These are phyloP conservation scores for Sinohyriopsis cumingii DNA, from an alignment of 2,888 invertebrate genomes.

Conservation along the genomic window DNA sequence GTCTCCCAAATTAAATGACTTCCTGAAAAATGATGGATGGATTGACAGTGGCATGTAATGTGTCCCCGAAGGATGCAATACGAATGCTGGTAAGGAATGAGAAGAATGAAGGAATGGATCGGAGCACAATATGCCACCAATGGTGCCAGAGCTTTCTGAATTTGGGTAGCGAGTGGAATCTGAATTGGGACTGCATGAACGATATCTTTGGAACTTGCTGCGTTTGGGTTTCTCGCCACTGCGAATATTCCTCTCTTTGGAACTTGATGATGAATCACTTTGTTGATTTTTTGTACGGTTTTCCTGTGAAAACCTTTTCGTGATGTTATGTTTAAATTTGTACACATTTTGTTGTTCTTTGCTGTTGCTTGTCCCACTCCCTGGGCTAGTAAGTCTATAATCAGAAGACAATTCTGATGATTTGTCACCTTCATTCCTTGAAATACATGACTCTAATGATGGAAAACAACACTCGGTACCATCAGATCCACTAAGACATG, in stretches of 20 bases:
- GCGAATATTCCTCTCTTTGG: slow-evolving; percentile 31
- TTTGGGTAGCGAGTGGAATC: slow-evolving; percentile 40
- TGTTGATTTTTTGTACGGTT: slow-evolving; percentile 36
- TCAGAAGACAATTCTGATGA: slow-evolving; percentile 1
- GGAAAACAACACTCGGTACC: too few relatives aligned
- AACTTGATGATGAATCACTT: slow-evolving; percentile 41
- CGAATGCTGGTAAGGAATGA: slow-evolving; percentile 84
- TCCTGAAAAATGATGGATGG: slow-evolving; percentile 71
- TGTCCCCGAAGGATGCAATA: slow-evolving; percentile 88
- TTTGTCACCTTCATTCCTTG: too few relatives aligned
- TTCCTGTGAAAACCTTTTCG: slow-evolving; percentile 83
- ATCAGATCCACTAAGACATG: too few relatives aligned
- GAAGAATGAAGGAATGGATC: slow-evolving; percentile 22
- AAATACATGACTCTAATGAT: too few relatives aligned
- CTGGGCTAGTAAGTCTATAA: slow-evolving; percentile 6
- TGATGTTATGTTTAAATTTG: slow-evolving; percentile 96
- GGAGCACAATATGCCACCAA: slow-evolving; percentile 15
- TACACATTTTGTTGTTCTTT: slow-evolving; percentile 73
- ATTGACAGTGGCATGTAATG: slow-evolving; percentile 86
- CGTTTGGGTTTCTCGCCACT: slow-evolving; percentile 27
- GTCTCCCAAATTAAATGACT: slow-evolving; percentile 29
- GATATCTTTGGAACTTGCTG: slow-evolving; percentile 29
- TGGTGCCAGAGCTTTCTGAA: slow-evolving; percentile 41
- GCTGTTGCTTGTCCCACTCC: slow-evolving; percentile 14
- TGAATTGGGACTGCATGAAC: slow-evolving; percentile 25